phyloP scores from a whole-genome alignment of 2,797 vertebrate genomes.

The Parotocinclus haroldoi region DNA sequence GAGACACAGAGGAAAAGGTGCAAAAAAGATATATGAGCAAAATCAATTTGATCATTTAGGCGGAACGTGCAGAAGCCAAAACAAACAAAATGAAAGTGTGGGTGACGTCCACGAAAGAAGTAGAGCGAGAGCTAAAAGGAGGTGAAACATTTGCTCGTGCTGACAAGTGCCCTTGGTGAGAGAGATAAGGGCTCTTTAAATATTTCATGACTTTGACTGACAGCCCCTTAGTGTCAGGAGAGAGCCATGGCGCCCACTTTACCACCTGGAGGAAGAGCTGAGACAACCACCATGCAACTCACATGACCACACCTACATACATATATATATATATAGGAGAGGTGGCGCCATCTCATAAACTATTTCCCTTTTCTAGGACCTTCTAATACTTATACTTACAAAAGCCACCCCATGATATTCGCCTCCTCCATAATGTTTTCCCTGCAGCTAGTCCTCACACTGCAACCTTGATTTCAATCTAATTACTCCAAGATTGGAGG shows the following conservation, averaged over 20 bases:
- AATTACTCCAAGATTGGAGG: not conserved
- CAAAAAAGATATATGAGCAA: slow-evolving; percentile 15
- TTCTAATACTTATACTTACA: slow-evolving; percentile 13
- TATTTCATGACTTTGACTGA: slow-evolving; percentile 65
- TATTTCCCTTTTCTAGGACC: slow-evolving; percentile 6
- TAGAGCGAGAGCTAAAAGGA: slow-evolving; percentile 1
- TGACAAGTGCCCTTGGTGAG: slow-evolving; percentile 37
- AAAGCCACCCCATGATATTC: slow-evolving; percentile 6
- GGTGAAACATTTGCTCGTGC: slow-evolving; percentile 36
- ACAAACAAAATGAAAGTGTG: not conserved
- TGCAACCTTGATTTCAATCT: not conserved
- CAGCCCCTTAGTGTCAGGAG: slow-evolving; percentile 52
- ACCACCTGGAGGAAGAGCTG: slow-evolving; percentile 40
- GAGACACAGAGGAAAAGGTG: slow-evolving; percentile 2
- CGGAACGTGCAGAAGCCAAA: not conserved
- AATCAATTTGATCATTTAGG: slow-evolving; percentile 6
- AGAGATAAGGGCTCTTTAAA: slow-evolving; percentile 60
- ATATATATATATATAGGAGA: no score
- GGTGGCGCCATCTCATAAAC: slow-evolving; percentile 4
- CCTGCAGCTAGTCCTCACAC: slow-evolving; percentile 60
- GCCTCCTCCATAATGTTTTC: slow-evolving; percentile 56
- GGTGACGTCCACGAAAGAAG: not conserved
- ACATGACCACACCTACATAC: slow-evolving; percentile 25
- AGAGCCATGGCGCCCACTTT: slow-evolving; percentile 48
- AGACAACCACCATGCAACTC: slow-evolving; percentile 30